Conservation (phyloP, 1,140 invertebrate genomes). For the Lysiphlebus fabarum region DNA sequence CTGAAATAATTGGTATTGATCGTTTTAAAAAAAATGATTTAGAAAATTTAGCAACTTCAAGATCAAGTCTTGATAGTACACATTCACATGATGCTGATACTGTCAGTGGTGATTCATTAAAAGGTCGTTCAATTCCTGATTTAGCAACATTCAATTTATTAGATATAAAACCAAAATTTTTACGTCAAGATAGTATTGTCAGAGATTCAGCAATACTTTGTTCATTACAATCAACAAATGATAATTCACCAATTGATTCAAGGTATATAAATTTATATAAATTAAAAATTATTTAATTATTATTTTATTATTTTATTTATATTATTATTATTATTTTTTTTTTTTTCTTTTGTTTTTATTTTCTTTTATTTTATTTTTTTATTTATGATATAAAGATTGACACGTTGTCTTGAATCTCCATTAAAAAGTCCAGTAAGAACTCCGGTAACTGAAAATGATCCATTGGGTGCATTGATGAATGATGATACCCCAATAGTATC, state of each 20-base stretch:
- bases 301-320: neutral
- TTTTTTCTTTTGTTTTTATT: slow-evolving; percentile 12
- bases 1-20: slow-evolving; percentile 38
- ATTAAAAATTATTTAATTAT: too few species aligned
- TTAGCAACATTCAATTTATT: slow-evolving; percentile 45
- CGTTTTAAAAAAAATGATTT: slow-evolving; percentile 44
- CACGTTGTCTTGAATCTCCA: slow-evolving; percentile 51
- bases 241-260: slow-evolving; percentile 45
- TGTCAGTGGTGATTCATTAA: slow-evolving; percentile 46
- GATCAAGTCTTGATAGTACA: slow-evolving; percentile 51
- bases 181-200: slow-evolving; percentile 51
- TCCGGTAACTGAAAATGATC: slow-evolving; percentile 86
- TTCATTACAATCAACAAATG: slow-evolving; percentile 38
- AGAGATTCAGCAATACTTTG: slow-evolving; percentile 43
- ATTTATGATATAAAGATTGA: slow-evolving; percentile 53
- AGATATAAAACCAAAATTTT: slow-evolving; percentile 47
- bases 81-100: slow-evolving; percentile 52
- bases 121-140: slow-evolving; percentile 52
- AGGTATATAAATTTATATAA: slow-evolving; percentile 39
- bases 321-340: neutral
- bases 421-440: slow-evolving; percentile 65
- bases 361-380: neutral
- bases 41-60: slow-evolving; percentile 45
- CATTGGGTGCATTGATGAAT: slow-evolving; percentile 75
- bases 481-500: slow-evolving; percentile 54